Conservation (phyloP, 1,140 invertebrate genomes). For the Drosophila kohkoa region DNA sequence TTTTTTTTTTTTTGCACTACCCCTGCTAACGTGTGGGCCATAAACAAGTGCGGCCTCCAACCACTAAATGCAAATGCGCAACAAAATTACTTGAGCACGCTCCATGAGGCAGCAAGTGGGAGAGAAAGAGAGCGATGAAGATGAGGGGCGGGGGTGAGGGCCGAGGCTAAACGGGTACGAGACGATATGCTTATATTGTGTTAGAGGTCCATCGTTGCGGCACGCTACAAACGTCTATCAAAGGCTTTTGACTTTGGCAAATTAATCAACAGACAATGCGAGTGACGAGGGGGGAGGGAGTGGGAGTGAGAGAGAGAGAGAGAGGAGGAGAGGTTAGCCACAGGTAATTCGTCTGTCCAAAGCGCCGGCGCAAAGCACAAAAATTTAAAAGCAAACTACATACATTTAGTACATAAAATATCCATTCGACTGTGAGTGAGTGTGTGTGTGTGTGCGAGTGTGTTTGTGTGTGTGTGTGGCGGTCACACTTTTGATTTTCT, state of each 20-base stretch:
- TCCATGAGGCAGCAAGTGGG: not conserved
- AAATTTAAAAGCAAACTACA: slow-evolving; percentile 39
- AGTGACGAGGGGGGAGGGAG: not conserved
- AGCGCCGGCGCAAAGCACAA: slow-evolving; percentile 49
- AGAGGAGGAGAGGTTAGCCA: slow-evolving; percentile 3
- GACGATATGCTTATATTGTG: slow-evolving; percentile 43
- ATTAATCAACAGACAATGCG: slow-evolving; percentile 66
- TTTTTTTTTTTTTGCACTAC: not conserved
- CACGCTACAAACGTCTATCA: slow-evolving; percentile 74
- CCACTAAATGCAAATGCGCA: slow-evolving; percentile 79
- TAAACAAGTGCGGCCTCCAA: slow-evolving; percentile 69
- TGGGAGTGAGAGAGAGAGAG: slow-evolving; percentile 4
- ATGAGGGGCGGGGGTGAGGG: not conserved
- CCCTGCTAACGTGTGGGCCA: slow-evolving; percentile 56
- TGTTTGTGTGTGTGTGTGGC: slow-evolving; percentile 61
- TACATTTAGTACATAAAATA: slow-evolving; percentile 16
- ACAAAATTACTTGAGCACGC: slow-evolving; percentile 67
- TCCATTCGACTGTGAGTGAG: slow-evolving; percentile 4
- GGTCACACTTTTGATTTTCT: slow-evolving; percentile 83
- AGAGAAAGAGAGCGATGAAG: not conserved
- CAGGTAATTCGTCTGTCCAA: slow-evolving; percentile 54
- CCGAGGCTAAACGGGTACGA: slow-evolving; percentile 30
- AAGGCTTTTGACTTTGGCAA: slow-evolving; percentile 80
- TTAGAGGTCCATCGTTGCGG: slow-evolving; percentile 66
- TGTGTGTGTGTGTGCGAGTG: not conserved